A percentile compares a stretch with the other conserved stretches of the same genome.
Conservation (phyloP, 2,113 vertebrate species). For the Hucho hucho region DNA sequence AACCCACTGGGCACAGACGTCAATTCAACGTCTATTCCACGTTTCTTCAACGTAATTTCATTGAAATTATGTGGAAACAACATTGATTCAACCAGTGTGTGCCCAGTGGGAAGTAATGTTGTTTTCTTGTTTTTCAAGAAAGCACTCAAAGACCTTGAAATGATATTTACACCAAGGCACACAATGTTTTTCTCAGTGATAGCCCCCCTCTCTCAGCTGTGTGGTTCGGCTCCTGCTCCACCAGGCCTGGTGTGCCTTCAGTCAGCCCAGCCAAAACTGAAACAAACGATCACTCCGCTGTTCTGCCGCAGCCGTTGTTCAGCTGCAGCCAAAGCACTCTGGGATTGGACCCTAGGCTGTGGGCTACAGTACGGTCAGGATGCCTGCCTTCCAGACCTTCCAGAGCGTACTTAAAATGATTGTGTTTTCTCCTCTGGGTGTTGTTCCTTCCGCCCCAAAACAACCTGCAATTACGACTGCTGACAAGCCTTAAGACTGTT, state of each 20-base stretch:
- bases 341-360: background rate
- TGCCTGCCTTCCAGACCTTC: background rate
- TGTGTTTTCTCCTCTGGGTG: constrained; percentile 44
- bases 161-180: too few relatives aligned
- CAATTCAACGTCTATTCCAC: too few relatives aligned
- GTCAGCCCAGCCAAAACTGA: background rate
- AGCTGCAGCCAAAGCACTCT: background rate
- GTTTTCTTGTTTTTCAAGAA: background rate
- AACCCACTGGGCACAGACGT: too few relatives aligned
- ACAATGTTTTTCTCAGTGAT: too few relatives aligned
- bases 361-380: constrained; percentile 4
- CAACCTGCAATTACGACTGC: constrained; percentile 39
- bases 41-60: too few relatives aligned
- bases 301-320: background rate
- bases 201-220: background rate
- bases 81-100: too few relatives aligned
- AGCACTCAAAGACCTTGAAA: background rate
- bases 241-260: background rate
- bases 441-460: constrained; percentile 30
- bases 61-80: too few relatives aligned
- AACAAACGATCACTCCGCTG: background rate
- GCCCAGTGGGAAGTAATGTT: background rate
- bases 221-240: background rate
- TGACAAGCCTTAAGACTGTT: constrained; percentile 40
- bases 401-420: constrained; percentile 44